Base-by-base conservation (phyloP, 2,797 vertebrate genomes). In the Labeo calbasu region DNA sequence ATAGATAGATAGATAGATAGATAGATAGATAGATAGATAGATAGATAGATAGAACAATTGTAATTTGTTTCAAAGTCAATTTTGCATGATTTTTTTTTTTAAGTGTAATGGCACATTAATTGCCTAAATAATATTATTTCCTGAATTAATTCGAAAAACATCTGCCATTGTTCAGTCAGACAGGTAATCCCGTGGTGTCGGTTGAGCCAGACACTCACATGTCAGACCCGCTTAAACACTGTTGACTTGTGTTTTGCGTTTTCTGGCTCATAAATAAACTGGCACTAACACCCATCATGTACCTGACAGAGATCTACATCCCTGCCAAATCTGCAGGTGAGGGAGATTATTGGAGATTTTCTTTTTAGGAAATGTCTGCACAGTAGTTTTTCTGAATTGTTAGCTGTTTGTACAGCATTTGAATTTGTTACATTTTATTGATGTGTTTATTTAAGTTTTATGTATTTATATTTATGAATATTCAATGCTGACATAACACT, bases 261-360 rank as follows among this genome's bases (percentile, higher is more conserved):
- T 73, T 36, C 50, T 73, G 21, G 25, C 71, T 73, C 17, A 75
- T 32, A 6, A 36, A 32, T 75, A 55, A 55, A n/a, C 72, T 75
- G 72, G 25, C 72, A 55, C 5, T 51, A 75, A 55, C n/a, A 14
- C 51, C 32, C 28, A 5, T 57, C 51, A 73, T 53, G 25, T 2
- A 5, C 15, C 17, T 17, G 28, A 17, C 32, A 46, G 10, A 40
- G 51, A 55, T 76, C 21, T 36, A 57, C 28, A 55, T 40, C 50
- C 4, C 50, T 53, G 50, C 50, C 71, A 75, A 36, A 53, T 28
- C 28, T 75, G 28, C 10, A 75, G 72, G 28, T 75, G 72, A 75
- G 17, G 50, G 17, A 21, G 50, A 8, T 75, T 14, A 51, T 53
- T 0, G 53, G 48, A 53, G 50, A 73, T 36, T 36, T 53, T 53